Percentiles rank a stretch among this genome's conserved stretches.
These are phyloP conservation scores for Ornithoptera alexandrae DNA, from an alignment of 2,888 invertebrate species.

Conservation along the genomic window DNA sequence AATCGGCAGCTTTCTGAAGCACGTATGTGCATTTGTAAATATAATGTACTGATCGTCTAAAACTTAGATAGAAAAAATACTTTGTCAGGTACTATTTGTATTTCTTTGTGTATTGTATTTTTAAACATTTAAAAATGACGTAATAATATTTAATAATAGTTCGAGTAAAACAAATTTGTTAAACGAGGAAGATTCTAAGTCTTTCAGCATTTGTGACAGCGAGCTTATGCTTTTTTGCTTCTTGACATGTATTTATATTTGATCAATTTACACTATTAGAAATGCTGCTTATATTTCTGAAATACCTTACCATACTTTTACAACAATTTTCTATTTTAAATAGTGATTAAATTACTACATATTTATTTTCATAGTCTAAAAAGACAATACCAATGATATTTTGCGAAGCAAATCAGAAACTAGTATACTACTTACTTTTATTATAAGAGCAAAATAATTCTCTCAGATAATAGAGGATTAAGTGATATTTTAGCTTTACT, in stretches of 20 bases:
- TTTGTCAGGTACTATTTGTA: slow-evolving; percentile 31
- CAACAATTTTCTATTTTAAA: slow-evolving; percentile 30
- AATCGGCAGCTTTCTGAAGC: slow-evolving; percentile 70
- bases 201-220: background rate
- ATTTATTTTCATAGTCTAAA: slow-evolving; percentile 43
- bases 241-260: slow-evolving; percentile 15
- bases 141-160: background rate
- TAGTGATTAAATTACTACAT: slow-evolving; percentile 29
- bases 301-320: slow-evolving; percentile 7
- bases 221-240: slow-evolving; percentile 17
- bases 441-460: slow-evolving; percentile 58
- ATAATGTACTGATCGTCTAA: slow-evolving; percentile 67
- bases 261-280: background rate
- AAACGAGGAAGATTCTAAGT: background rate
- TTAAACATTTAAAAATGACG: background rate
- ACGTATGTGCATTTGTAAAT: slow-evolving; percentile 70
- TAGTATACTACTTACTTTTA: slow-evolving; percentile 48
- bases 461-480: slow-evolving; percentile 61
- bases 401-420: slow-evolving; percentile 69
- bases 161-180: background rate
- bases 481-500: slow-evolving; percentile 79
- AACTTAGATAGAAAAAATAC: slow-evolving; percentile 68
- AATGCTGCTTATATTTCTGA: slow-evolving; percentile 6
- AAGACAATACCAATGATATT: slow-evolving; percentile 67
- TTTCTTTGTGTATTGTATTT: background rate